phyloP scores from a whole-genome alignment of 2,113 vertebrate genomes.

The Craseonycteris thonglongyai region DNA sequence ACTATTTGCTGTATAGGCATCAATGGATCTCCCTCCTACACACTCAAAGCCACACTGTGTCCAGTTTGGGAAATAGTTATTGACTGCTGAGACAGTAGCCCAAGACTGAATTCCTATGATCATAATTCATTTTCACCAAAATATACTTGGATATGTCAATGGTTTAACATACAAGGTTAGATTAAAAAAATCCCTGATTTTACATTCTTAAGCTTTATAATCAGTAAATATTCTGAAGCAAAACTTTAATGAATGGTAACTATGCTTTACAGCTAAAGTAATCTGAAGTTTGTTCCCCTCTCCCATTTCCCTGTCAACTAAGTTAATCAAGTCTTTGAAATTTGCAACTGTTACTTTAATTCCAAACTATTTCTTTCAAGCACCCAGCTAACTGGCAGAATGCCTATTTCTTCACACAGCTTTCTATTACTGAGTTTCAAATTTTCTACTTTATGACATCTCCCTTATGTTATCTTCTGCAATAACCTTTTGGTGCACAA shows the following conservation, averaged over 20 bases:
- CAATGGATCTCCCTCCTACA: not conserved
- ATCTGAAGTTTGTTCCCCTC: not conserved
- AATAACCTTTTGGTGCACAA: constrained; percentile 61
- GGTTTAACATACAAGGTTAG: not conserved
- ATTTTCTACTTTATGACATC: constrained; percentile 63
- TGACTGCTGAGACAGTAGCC: not conserved
- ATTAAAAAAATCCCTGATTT: not conserved
- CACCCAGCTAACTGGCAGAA: constrained; percentile 49
- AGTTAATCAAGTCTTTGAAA: constrained; percentile 27
- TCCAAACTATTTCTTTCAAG: constrained; percentile 60
- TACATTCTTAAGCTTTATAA: not conserved
- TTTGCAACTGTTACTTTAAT: constrained; percentile 56
- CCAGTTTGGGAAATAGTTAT: not conserved
- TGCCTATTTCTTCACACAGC: constrained; percentile 33
- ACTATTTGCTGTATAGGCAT: not conserved
- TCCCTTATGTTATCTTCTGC: constrained; percentile 59
- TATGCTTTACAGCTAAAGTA: not conserved
- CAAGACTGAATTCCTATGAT: not conserved
- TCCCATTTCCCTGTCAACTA: not conserved
- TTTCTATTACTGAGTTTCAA: constrained; percentile 56
- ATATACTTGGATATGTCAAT: not conserved
- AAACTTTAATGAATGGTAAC: not conserved
- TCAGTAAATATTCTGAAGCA: constrained; percentile 27
- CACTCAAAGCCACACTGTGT: not conserved
- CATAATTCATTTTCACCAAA: constrained; percentile 21